phyloP scores from a whole-genome alignment of 2,888 invertebrate species.

The Leptinotarsa juncta region DNA sequence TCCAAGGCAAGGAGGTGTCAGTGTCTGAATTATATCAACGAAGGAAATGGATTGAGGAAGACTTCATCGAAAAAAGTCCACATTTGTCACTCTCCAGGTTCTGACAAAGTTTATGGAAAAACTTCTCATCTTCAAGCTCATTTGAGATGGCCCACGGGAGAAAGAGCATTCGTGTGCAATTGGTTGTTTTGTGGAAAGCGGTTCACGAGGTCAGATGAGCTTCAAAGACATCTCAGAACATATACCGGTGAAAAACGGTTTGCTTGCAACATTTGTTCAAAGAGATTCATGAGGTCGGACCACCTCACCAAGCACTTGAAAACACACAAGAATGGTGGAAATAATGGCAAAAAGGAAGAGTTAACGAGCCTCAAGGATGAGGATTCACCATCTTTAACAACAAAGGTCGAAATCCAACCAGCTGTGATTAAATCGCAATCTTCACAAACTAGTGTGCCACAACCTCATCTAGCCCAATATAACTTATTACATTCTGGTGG shows the following conservation, averaged over 20 bases:
- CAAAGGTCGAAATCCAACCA: conserved; percentile 20
- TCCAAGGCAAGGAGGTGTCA: conserved; percentile 76
- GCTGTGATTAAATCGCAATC: conserved; percentile 29
- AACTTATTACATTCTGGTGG: conserved; percentile 42
- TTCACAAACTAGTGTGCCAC: conserved; percentile 26
- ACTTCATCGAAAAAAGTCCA: conserved; percentile 87
- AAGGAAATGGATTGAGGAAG: conserved; percentile 81
- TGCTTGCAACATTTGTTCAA: conserved; percentile 86
- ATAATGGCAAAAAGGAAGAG: conserved; percentile 41
- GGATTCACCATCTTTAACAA: background rate
- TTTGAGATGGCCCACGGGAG: conserved; percentile 89
- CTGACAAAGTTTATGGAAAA: conserved; percentile 90
- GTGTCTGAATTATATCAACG: conserved; percentile 85
- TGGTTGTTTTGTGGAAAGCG: conserved; percentile 91
- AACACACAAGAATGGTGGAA: conserved; percentile 80
- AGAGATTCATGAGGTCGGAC: conserved; percentile 92
- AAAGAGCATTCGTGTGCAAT: conserved; percentile 89
- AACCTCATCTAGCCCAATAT: conserved; percentile 42
- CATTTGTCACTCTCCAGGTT: conserved; percentile 88
- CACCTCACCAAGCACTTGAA: conserved; percentile 94
- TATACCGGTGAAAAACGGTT: conserved; percentile 93
- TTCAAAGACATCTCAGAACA: conserved; percentile 88
- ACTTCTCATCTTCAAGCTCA: conserved; percentile 82
- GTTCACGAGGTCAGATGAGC: conserved; percentile 92
- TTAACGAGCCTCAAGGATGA: conserved; percentile 29